Evolutionary conservation across 2,113 vertebrate genomes (phyloP), one percentile per base, ranked within the genome.

Genomic region (Tauraco erythrolophus): DNA sequence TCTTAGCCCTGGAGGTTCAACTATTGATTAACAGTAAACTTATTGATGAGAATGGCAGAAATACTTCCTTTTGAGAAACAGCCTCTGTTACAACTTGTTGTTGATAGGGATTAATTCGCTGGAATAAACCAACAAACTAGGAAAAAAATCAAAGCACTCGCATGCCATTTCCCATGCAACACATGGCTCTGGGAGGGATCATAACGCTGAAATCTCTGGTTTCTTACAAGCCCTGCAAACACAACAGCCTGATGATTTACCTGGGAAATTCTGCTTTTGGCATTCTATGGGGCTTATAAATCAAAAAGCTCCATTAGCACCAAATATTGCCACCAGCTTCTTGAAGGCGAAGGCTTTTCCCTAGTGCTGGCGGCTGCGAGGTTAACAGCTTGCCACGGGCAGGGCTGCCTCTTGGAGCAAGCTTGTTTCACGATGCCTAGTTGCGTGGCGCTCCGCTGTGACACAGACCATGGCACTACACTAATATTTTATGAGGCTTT

Each of bases 21-120:
- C 83, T 93, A 96, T 93, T 69, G 94, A 96, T 90, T 94, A 96
- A 85, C 62, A 93, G 45, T 88, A 93, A 95, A 79, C 43, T 57
- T 88, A 88, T 53, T 0, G 1, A 78, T 79, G 75, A 71, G 37
- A 90, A 92, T 35, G 75, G 84, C 79, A 90, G 45, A 89, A 95
- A 94, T 50, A 54, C 43, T 53, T 58, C 35, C 74, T 68, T 62
- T 33, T 66, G 82, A 94, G 78, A 95, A 97, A 92, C 0, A 0
- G n/a, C 62, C 54, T 65, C 74, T 80, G 46, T 80, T 83, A 93
- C 45, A 83, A 39, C 45, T 51, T 78, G 9, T 72, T 88, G 31
- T 64, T 89, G 84, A 85, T 61, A 76, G 66, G 74, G 69, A 94
- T 92, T 90, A 92, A 95, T 88, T 90, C 75, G 45, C 71, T 77